These are phyloP conservation scores for Hirundo rustica DNA, from an alignment of 2,797 vertebrate genomes.

Conservation along the genomic window DNA sequence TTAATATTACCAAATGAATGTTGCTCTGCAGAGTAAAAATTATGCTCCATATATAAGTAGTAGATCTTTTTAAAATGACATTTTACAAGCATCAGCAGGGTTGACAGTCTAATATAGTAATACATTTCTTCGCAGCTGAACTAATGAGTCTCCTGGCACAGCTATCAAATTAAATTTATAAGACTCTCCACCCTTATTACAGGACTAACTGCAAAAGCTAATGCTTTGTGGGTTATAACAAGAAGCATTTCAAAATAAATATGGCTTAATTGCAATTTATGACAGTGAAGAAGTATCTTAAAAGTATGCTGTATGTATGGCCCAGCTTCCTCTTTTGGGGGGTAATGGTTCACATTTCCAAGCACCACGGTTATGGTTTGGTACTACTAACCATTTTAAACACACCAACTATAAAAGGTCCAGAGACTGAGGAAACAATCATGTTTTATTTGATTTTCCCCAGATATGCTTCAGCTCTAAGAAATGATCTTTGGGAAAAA, in stretches of 20 bases:
- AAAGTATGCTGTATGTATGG: neutral
- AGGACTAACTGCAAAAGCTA: slow-evolving; percentile 68
- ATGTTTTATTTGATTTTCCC: neutral
- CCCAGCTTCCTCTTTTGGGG: neutral
- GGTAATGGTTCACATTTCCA: neutral
- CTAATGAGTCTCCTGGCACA: slow-evolving; percentile 77
- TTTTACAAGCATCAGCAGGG: slow-evolving; percentile 73
- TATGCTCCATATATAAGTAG: slow-evolving; percentile 53
- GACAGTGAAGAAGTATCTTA: neutral
- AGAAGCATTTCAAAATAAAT: slow-evolving; percentile 71
- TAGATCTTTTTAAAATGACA: slow-evolving; percentile 68
- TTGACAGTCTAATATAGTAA: slow-evolving; percentile 71
- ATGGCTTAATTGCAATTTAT: slow-evolving; percentile 61
- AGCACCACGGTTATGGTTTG: neutral
- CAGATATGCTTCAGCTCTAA: neutral
- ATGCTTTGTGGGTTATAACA: slow-evolving; percentile 63
- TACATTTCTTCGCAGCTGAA: slow-evolving; percentile 73
- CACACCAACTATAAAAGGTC: neutral
- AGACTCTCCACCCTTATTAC: slow-evolving; percentile 76
- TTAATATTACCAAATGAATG: slow-evolving; percentile 38
- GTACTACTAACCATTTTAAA: neutral
- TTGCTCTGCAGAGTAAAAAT: slow-evolving; percentile 60
- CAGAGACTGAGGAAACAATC: neutral
- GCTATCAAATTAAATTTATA: slow-evolving; percentile 80
- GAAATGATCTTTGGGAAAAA: neutral